These are phyloP conservation scores for Thalassoma bifasciatum DNA, from an alignment of 2,113 vertebrate species.

Conservation along the genomic window DNA sequence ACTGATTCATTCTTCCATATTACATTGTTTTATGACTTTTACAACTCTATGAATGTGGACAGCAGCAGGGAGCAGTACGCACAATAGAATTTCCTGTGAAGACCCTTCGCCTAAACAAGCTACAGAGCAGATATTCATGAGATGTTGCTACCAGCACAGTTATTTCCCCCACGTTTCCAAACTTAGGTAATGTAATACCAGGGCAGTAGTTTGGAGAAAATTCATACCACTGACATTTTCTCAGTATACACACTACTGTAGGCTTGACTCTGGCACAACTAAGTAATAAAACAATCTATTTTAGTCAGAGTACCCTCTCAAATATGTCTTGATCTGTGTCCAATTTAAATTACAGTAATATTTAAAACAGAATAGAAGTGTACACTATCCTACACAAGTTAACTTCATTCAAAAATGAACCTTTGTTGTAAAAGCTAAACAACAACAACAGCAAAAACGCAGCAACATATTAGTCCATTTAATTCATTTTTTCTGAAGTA, in stretches of 20 bases:
- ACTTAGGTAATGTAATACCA: background rate
- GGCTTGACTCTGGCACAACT: background rate
- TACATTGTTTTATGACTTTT: constrained; percentile 1
- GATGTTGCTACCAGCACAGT: background rate
- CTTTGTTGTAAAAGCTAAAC: too few relatives aligned
- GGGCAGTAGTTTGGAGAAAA: background rate
- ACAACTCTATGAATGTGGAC: background rate
- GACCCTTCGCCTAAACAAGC: background rate
- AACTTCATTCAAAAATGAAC: too few relatives aligned
- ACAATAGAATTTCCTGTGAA: background rate
- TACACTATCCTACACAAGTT: too few relatives aligned
- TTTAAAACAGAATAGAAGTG: too few relatives aligned
- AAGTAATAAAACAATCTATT: background rate
- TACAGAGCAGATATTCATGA: background rate
- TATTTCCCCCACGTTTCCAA: background rate
- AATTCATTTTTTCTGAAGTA: too few relatives aligned
- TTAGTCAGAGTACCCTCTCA: too few relatives aligned
- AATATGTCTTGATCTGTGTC: too few relatives aligned
- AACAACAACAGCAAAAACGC: too few relatives aligned
- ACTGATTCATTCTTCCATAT: background rate
- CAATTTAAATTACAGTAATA: too few relatives aligned
- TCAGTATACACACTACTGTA: background rate
- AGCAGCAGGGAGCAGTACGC: background rate
- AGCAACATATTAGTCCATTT: too few relatives aligned
- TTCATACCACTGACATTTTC: background rate